Base-by-base conservation (phyloP, 2,797 vertebrate species). In the Danio kyathit region DNA sequence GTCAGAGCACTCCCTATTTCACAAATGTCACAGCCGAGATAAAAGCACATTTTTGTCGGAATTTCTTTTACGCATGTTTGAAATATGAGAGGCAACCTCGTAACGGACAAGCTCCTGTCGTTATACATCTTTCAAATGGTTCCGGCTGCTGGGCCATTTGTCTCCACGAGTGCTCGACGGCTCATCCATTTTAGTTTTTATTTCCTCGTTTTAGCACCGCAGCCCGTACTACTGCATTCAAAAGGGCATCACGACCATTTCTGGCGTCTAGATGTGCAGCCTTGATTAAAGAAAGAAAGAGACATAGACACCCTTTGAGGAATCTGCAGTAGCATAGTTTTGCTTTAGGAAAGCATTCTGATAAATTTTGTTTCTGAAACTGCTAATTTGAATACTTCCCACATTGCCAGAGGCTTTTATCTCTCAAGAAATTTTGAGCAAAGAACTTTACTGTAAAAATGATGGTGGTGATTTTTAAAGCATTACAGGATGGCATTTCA, bases 1-100 rank as follows among this genome's bases (percentile, higher is more conserved):
- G 64, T 81, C 71, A 48, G 19, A 82, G 43, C 65, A 57, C 48
- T 65, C 63, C 60, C 60, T 61, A 72, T 83, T 80, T 82, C 76
- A 80, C 41, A 87, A 87, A 82, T 85, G 86, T 75, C 82, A 85
- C 57, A 66, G 65, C 21, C 46, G 9, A 57, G 83, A 87, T 81
- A 71, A 84, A 85, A 83, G 79, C 66, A 41, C 83, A 79, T 80
- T 86, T 84, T 72, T 71, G 80, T 82, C 82, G 74, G 63, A 82
- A 77, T 82, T 82, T 82, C 69, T 57, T 80, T 76, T 75, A 70
- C 77, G 77, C 46, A 64, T 60, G 72, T 51, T 79, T 76, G 76
- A 83, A 64, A 82, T 66, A 77, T 63, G 65, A 72, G 54, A 48
- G 59, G 8, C 41, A 66, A 41, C 70, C 79, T 86, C 60, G 12